phyloP scores from a whole-genome alignment of 1,140 invertebrate genomes.

The Riptortus pedestris region DNA sequence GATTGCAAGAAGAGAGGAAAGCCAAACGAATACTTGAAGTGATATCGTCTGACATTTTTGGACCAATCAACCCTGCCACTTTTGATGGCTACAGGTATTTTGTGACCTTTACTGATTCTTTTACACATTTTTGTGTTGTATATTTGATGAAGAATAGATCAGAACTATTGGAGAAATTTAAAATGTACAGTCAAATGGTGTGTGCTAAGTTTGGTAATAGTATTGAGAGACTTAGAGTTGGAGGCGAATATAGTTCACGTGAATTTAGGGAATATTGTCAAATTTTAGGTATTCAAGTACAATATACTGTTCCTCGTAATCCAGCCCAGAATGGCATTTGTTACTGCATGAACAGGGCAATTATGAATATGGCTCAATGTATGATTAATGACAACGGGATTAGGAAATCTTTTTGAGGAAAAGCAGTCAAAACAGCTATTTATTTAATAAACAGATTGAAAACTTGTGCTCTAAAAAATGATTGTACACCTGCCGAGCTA shows the following conservation, averaged over 20 bases:
- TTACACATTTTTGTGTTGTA: conserved; percentile 35
- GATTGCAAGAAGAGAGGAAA: conserved; percentile 1
- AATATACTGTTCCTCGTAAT: conserved; percentile 34
- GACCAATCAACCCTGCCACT: conserved; percentile 35
- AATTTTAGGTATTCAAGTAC: conserved; percentile 35
- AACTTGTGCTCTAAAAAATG: no score
- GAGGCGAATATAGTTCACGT: no score
- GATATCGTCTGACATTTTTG: conserved; percentile 27
- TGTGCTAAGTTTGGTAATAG: conserved; percentile 37
- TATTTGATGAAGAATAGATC: conserved; percentile 38
- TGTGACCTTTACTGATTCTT: conserved; percentile 37
- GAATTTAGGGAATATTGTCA: no score
- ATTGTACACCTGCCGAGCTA: no score
- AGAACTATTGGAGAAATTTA: conserved; percentile 36
- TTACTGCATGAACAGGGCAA: no score
- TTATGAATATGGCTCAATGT: no score
- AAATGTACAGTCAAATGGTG: conserved; percentile 34
- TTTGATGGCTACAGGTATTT: conserved; percentile 35
- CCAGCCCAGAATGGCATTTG: conserved; percentile 36
- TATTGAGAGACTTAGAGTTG: no score
- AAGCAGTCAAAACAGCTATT: neutral
- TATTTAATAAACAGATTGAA: neutral
- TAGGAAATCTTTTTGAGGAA: neutral
- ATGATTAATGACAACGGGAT: conserved; percentile 21
- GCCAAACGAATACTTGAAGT: conserved; percentile 2